Percentiles rank a stretch among this genome's conserved stretches.
Evolutionary conservation across 1,140 invertebrate species (phyloP).

Genomic region (Drosophila nikananu): DNA sequence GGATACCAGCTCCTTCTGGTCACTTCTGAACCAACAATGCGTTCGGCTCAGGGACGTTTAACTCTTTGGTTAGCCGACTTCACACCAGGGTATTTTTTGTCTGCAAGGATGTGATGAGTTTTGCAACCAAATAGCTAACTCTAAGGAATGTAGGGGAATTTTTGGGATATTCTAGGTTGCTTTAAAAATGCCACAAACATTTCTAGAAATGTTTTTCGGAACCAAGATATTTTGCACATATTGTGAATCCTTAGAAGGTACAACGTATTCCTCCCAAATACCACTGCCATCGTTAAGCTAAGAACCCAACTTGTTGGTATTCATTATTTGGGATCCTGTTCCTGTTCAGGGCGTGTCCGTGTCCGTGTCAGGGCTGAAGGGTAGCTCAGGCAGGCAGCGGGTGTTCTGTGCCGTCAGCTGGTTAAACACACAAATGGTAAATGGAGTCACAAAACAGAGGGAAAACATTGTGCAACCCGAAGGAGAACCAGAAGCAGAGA

Average conservation of each 20-base stretch:
- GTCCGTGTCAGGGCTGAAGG: constrained; percentile 21
- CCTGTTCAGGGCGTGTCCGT: constrained; percentile 35
- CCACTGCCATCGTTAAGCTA: not conserved
- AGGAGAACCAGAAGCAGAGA: constrained; percentile 7
- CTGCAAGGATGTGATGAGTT: constrained; percentile 1
- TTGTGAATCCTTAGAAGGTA: constrained; percentile 11
- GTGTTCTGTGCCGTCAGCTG: constrained; percentile 48
- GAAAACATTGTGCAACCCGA: constrained; percentile 51
- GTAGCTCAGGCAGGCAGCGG: not conserved
- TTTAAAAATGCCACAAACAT: not conserved
- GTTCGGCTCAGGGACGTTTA: constrained; percentile 26
- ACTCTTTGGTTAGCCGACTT: constrained; percentile 32
- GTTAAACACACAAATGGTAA: constrained; percentile 54
- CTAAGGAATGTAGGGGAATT: too few species aligned
- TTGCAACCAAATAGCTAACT: not conserved
- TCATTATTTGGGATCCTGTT: constrained; percentile 54
- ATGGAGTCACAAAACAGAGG: constrained; percentile 50
- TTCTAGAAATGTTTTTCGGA: not conserved
- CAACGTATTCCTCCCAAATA: not conserved
- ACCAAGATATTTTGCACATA: not conserved
- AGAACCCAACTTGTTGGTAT: constrained; percentile 28
- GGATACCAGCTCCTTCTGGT: constrained; percentile 15
- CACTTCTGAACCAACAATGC: constrained; percentile 40
- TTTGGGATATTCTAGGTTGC: too few species aligned
- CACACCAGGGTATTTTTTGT: not conserved